phyloP scores from a whole-genome alignment of 1,140 invertebrate species.

The Galendromus occidentalis region DNA sequence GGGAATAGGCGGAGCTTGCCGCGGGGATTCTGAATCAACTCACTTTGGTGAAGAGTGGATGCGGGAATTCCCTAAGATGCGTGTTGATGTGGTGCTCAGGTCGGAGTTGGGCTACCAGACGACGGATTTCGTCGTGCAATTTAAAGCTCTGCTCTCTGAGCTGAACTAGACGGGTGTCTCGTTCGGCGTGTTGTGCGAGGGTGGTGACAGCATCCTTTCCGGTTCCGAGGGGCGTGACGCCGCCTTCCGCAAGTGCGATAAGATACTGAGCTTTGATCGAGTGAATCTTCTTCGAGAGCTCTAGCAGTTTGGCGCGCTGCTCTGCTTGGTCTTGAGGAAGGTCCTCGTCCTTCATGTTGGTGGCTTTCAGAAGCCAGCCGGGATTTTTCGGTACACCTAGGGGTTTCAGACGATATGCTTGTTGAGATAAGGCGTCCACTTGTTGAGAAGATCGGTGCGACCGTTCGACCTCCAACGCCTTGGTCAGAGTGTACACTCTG shows the following conservation, averaged over 20 bases:
- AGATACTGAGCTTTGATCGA: not conserved
- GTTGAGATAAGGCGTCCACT: not conserved
- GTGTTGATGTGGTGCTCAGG: not conserved
- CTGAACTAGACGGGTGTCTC: not conserved
- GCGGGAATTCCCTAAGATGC: not conserved
- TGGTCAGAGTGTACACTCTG: not conserved
- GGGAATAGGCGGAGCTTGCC: not conserved
- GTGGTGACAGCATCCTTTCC: not conserved
- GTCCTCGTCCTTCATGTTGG: not conserved
- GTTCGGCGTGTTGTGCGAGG: not conserved
- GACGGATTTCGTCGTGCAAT: not conserved
- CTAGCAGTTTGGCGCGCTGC: not conserved
- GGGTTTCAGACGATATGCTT: not conserved
- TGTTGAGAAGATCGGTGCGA: not conserved
- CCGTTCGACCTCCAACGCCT: not conserved
- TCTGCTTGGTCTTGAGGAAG: not conserved
- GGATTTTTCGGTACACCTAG: not conserved
- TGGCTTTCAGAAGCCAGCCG: slow-evolving; percentile 9
- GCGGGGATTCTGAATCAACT: not conserved
- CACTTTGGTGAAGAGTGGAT: slow-evolving; percentile 1
- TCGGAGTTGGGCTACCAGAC: not conserved
- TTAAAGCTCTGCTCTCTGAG: slow-evolving; percentile 3
- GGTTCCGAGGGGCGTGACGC: not conserved
- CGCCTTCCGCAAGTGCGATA: not conserved
- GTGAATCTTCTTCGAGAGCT: slow-evolving; percentile 2